These are phyloP conservation scores for Narcine bancroftii DNA, from an alignment of 2,113 vertebrate species.

Conservation along the genomic window DNA sequence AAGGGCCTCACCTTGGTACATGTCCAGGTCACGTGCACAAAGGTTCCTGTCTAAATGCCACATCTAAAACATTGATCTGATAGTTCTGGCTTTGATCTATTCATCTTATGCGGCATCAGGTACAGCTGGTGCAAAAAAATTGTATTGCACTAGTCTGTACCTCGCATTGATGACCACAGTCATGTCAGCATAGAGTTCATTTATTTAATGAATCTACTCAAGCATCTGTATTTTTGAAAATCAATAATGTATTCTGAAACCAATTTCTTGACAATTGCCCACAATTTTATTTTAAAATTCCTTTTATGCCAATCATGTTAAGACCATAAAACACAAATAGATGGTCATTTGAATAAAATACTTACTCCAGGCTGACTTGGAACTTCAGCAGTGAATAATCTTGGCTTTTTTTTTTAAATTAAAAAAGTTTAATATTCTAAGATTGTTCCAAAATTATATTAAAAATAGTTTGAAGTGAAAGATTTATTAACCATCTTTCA, in stretches of 20 bases:
- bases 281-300: not conserved
- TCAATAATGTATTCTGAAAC: not conserved
- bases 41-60: no score
- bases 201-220: constrained; percentile 3
- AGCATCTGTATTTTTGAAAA: not conserved
- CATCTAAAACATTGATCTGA: no score
- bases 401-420: no score
- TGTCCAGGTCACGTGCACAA: no score
- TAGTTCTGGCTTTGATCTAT: no score
- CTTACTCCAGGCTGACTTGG: not conserved
- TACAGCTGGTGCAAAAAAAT: no score
- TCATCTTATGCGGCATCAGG: no score
- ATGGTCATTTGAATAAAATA: not conserved
- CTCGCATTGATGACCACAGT: no score
- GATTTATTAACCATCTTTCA: not conserved
- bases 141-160: no score
- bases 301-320: not conserved
- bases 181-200: no score
- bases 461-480: not conserved
- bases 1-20: no score
- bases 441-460: not conserved
- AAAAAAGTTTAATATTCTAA: not conserved
- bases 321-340: not conserved
- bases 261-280: not conserved
- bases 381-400: no score